Percentiles rank a stretch among this genome's conserved stretches.
Conservation (phyloP, 2,888 invertebrate species). For the Corythucha ciliata region DNA sequence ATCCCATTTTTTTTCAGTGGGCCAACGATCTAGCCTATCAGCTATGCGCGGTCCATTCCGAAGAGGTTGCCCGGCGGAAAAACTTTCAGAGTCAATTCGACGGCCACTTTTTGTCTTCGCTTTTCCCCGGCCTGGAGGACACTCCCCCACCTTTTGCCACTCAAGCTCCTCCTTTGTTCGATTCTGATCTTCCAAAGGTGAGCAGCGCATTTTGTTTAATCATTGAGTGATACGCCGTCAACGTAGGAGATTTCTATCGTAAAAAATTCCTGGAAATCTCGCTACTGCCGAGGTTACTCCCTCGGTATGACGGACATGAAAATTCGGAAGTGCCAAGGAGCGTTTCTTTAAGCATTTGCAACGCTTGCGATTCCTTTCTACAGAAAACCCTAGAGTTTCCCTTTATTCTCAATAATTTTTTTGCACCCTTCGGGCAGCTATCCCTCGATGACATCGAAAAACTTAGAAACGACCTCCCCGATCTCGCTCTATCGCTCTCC, state of each 20-base stretch:
- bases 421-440: slow-evolving; percentile 38
- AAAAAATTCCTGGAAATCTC: too few relatives aligned
- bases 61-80: slow-evolving; percentile 68
- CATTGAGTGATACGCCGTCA: too few relatives aligned
- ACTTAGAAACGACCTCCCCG: slow-evolving; percentile 56
- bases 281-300: too few relatives aligned
- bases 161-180: slow-evolving; percentile 66
- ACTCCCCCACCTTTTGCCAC: slow-evolving; percentile 68
- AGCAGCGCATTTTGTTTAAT: too few relatives aligned
- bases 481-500: slow-evolving; percentile 54
- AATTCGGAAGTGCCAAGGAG: too few relatives aligned
- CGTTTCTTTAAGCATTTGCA: too few relatives aligned
- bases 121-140: slow-evolving; percentile 89
- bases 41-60: slow-evolving; percentile 67
- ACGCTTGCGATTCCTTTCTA: too few relatives aligned
- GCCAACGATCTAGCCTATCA: slow-evolving; percentile 71
- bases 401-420: too few relatives aligned
- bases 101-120: slow-evolving; percentile 69
- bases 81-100: slow-evolving; percentile 70
- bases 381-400: too few relatives aligned
- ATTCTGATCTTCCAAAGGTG: slow-evolving; percentile 59
- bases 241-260: too few relatives aligned
- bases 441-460: slow-evolving; percentile 51
- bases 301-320: too few relatives aligned
- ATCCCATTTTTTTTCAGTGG: slow-evolving; percentile 52